Evolutionary conservation across 2,113 vertebrate genomes (phyloP), one percentile per base, ranked within the genome.

Genomic region (Melanerpes formicivorus): DNA sequence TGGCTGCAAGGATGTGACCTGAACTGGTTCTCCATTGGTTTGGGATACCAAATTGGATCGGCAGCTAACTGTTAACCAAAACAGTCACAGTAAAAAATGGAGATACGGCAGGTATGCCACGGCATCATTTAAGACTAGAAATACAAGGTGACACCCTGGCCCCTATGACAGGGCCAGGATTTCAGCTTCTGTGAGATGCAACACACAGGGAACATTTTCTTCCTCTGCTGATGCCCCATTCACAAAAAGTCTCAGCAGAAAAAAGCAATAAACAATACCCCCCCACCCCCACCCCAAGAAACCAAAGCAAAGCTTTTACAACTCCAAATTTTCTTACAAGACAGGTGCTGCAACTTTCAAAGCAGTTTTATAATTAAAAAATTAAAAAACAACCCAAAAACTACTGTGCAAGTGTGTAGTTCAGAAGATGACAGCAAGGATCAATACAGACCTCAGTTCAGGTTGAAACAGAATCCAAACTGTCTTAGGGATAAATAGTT

Each of bases 101-200:
- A 85, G 75, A 89, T 75, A 76, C 93, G 44, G 76, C 17, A 76
- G 69, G 44, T 59, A 59, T 80, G 91, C 82, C 74, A 78, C 72
- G 72, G 90, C 87, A 93, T 91, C 91, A 55, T 70, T 84, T 93
- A 95, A 93, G 90, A 96, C 91, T 91, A 88, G 25, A 86, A 90
- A 93, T 9, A 87, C 27, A 10, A 64, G n/a, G 30, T 83, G 90
- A 91, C 55, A 88, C 37, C 87, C 66, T 34, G 40, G 73, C 50
- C 84, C 84, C 65, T 88, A 67, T 40, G 30, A 15, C 0, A 66
- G 73, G 76, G 44, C 80, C 62, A 90, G 87, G 66, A 90, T 77
- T 80, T 89, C 91, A 86, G 2, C 63, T 62, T 80, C 75, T 65
- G 63, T 29, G 87, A 88, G 94, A 93, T 91, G 93, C 82, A 93